Evolutionary conservation across 2,888 invertebrate species (phyloP), one percentile per base, ranked within the genome.

Genomic region (Tetrapedia diversipes): DNA sequence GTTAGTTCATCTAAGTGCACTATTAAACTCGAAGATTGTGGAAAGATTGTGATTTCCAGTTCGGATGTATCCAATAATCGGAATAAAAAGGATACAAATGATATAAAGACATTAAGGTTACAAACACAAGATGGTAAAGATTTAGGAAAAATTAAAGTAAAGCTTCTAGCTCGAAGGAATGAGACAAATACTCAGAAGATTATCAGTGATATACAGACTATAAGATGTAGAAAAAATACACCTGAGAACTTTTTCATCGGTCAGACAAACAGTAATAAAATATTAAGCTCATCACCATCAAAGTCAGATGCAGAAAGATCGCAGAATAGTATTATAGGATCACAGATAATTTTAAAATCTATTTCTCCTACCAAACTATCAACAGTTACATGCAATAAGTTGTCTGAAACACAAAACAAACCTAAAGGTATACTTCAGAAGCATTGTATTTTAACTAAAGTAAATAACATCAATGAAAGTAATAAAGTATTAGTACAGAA

Each of bases 71-170:
- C n/a, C 7, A 32, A 32, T 6, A 65, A 4, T 16, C 1, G 34
- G 2, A 45, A 0, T 3, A 64, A 11, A 2, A 53, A 47, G 0
- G 2, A 4, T 0, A 24, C 4, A 27, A 60, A 24, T 4, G 39
- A 34, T 19, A 4, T 88, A 4, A 84, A 86, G 45, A 90, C 87
- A 43, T 63, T 90, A 2, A 89, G 88, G 68, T 79, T 90, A 22
- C 86, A 85, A 61, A 79, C 84, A 2, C 76, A 80, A 3, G 82
- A 89, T 69, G 91, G 91, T 0, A 84, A 81, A 51, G 89, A 90
- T 61, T 71, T 91, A 0, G 91, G 90, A 11, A 87, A 91, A 63
- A 78, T 90, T 10, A 85, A 89, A 7, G 74, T 90, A 0, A 64
- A 86, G 43, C 56, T 88, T 43, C 39, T 89, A 16, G 54, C 85